Evolutionary conservation across 1,140 invertebrate genomes (phyloP).

Genomic region (Drosophila pectinifera): DNA sequence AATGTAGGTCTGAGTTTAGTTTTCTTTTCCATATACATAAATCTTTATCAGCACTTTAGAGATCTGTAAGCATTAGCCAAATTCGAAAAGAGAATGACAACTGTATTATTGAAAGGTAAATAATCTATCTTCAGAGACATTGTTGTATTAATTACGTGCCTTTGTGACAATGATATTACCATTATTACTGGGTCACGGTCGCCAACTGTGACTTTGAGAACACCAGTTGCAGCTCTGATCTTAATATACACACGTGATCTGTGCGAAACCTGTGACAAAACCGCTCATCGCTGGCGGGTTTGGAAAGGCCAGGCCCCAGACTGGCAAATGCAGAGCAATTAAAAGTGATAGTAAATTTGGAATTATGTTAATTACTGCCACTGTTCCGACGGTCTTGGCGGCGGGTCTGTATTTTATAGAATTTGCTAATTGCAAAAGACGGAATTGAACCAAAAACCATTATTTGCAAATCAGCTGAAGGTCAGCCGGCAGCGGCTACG

Average conservation of each 20-base stretch:
- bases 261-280: slow-evolving; percentile 16
- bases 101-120: too few species aligned
- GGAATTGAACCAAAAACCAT: slow-evolving; percentile 72
- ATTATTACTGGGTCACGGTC: slow-evolving; percentile 17
- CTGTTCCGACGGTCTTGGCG: slow-evolving; percentile 39
- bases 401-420: slow-evolving; percentile 39
- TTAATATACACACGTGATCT: background rate
- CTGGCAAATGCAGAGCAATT: slow-evolving; percentile 61
- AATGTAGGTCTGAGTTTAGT: too few species aligned
- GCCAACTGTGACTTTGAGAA: background rate
- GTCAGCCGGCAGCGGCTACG: slow-evolving; percentile 39
- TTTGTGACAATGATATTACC: background rate
- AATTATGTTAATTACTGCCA: slow-evolving; percentile 74
- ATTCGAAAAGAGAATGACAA: too few species aligned
- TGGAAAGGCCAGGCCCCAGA: slow-evolving; percentile 58
- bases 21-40: too few species aligned
- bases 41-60: too few species aligned
- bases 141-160: background rate
- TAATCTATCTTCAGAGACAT: too few species aligned
- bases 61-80: too few species aligned
- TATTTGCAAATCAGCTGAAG: slow-evolving; percentile 60
- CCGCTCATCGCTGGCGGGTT: slow-evolving; percentile 37
- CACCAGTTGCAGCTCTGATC: background rate
- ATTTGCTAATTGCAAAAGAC: slow-evolving; percentile 60
- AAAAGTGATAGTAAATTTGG: slow-evolving; percentile 72